phyloP scores from a whole-genome alignment of 2,888 invertebrate genomes.

The Megamerina dolium region DNA sequence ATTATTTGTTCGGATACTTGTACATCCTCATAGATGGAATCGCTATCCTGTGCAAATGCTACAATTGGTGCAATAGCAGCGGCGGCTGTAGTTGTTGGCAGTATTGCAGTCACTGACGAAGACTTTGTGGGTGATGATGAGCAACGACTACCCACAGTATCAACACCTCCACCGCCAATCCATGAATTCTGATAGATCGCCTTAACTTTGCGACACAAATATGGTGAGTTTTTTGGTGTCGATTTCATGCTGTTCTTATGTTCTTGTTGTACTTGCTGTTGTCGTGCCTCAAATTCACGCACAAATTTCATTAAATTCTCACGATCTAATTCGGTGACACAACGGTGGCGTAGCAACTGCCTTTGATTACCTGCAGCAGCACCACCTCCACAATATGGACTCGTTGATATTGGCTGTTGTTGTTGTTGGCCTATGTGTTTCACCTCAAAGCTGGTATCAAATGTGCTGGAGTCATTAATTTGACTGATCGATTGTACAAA shows the following conservation, averaged over 20 bases:
- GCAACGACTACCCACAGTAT: too few relatives aligned
- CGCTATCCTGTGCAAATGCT: too few relatives aligned
- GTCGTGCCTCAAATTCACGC: constrained; percentile 38
- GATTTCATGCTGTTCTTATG: constrained; percentile 18
- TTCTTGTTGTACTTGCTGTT: constrained; percentile 11
- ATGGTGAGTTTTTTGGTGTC: constrained; percentile 32
- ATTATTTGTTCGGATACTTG: too few relatives aligned
- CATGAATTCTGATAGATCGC: constrained; percentile 29
- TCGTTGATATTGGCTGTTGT: too few relatives aligned
- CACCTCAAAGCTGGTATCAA: constrained; percentile 48
- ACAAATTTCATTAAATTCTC: constrained; percentile 40
- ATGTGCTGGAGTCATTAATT: constrained; percentile 46
- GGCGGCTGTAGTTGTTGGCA: constrained; percentile 23
- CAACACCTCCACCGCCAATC: constrained; percentile 13
- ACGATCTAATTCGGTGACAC: constrained; percentile 43
- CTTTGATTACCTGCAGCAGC: too few relatives aligned
- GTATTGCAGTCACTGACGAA: constrained; percentile 12
- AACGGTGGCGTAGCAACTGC: constrained; percentile 38
- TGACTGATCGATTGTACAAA: constrained; percentile 44
- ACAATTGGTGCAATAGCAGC: constrained; percentile 20
- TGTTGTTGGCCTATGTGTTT: constrained; percentile 39
- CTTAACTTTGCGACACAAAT: constrained; percentile 34
- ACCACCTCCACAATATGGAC: too few relatives aligned
- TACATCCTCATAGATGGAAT: too few relatives aligned
- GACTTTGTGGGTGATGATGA: background rate